These are phyloP conservation scores for Benitochromis conjunctus DNA, from an alignment of 2,113 vertebrate species.

Conservation along the genomic window DNA sequence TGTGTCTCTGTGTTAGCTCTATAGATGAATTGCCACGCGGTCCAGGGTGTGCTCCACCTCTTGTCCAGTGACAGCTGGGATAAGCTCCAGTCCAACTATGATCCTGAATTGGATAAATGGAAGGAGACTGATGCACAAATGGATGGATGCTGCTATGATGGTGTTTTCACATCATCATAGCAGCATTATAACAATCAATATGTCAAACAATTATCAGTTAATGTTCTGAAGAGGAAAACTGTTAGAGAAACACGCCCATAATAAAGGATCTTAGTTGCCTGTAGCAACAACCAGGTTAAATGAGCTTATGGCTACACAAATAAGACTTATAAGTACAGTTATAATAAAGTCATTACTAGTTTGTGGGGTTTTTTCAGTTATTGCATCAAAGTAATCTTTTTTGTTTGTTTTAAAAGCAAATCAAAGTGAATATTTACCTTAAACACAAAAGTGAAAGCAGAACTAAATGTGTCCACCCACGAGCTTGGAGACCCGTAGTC, in stretches of 20 bases:
- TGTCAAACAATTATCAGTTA: background rate
- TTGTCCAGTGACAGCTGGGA: background rate
- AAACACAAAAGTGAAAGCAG: background rate
- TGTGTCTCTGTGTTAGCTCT: background rate
- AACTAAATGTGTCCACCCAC: background rate
- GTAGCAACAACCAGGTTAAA: background rate
- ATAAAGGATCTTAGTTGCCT: background rate
- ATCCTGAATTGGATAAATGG: background rate
- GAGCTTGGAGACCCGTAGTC: background rate
- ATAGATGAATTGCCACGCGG: rapidly evolving
- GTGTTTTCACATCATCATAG: background rate
- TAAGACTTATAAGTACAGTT: background rate
- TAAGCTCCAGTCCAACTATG: background rate
- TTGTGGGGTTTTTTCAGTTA: rapidly evolving
- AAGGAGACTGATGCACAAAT: background rate
- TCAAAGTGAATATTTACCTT: background rate
- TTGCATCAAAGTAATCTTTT: background rate
- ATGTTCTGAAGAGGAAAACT: background rate
- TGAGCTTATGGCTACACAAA: rapidly evolving
- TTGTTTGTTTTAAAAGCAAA: background rate
- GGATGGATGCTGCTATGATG: background rate
- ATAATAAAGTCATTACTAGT: background rate
- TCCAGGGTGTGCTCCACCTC: background rate
- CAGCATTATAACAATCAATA: background rate
- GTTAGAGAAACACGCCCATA: background rate